phyloP scores from a whole-genome alignment of 1,140 invertebrate genomes.

The Pectinophora gossypiella region DNA sequence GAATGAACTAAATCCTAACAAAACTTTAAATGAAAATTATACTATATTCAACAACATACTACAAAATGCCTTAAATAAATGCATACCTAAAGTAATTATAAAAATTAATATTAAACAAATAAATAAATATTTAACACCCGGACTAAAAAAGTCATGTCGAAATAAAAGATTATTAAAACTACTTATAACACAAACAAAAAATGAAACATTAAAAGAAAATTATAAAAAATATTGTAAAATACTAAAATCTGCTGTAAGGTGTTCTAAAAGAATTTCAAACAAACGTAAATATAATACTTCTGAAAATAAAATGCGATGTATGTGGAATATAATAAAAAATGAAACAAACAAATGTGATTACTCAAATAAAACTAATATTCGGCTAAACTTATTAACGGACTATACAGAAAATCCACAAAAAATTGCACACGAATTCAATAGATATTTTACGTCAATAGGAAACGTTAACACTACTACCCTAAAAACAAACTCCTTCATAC shows the following conservation, averaged over 20 bases:
- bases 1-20: not conserved
- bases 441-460: not conserved
- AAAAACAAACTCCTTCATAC: not conserved
- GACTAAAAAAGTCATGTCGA: conserved; percentile 4
- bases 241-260: not conserved
- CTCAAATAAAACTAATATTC: not conserved
- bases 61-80: conserved; percentile 1
- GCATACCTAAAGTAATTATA: not conserved
- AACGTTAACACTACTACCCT: not conserved
- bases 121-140: conserved; percentile 5
- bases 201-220: not conserved
- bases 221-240: conserved; percentile 1
- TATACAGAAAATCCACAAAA: not conserved
- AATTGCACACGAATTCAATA: not conserved
- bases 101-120: conserved; percentile 2
- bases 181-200: not conserved
- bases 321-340: not conserved
- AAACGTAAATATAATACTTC: not conserved
- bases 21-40: conserved; percentile 6
- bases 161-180: conserved; percentile 4
- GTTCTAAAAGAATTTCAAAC: not conserved
- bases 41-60: not conserved
- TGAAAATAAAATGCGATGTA: not conserved
- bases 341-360: conserved; percentile 1
- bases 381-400: not conserved